A percentile compares a stretch with the other conserved stretches of the same genome.
Evolutionary conservation across 37 sponge, comb jelly and placozoan genomes (phyloP).

Genomic region (Amphimedon queenslandica): DNA sequence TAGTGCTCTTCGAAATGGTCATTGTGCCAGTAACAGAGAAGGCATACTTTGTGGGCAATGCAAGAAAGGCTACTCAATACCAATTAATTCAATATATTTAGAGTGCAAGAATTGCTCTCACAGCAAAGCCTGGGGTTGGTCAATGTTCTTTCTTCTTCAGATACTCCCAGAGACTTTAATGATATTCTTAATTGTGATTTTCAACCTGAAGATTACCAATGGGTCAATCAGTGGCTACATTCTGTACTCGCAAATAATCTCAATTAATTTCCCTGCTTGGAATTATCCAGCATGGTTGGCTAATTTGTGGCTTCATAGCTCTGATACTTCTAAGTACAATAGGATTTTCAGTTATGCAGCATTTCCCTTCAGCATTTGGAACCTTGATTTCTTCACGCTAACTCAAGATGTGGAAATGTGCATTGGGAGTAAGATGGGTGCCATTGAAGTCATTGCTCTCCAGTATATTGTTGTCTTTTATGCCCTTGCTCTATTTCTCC

Average conservation of each 20-base stretch:
- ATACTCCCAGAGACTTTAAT: slow-evolving; percentile 15
- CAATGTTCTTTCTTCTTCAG: slow-evolving; percentile 4
- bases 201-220: slow-evolving; percentile 17
- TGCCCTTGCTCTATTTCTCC: slow-evolving; percentile 10
- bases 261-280: not conserved
- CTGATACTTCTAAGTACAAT: no score
- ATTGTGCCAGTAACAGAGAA: not conserved
- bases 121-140: not conserved
- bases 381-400: slow-evolving; percentile 18
- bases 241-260: slow-evolving; percentile 10
- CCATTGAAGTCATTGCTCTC: slow-evolving; percentile 1
- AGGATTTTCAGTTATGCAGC: no score
- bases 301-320: not conserved
- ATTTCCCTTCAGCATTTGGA: slow-evolving; percentile 16
- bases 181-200: slow-evolving; percentile 2
- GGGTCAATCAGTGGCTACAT: slow-evolving; percentile 21
- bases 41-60: not conserved
- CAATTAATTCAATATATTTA: not conserved
- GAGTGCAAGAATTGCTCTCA: not conserved
- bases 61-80: not conserved
- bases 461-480: slow-evolving; percentile 15
- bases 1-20: not conserved
- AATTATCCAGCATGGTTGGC: slow-evolving; percentile 4
- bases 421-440: not conserved
- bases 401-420: not conserved